Percentiles rank a stretch among this genome's conserved stretches.
Evolutionary conservation across 64 coral and sea anemone genomes (phyloP).

Genomic region (Porites lutea): DNA sequence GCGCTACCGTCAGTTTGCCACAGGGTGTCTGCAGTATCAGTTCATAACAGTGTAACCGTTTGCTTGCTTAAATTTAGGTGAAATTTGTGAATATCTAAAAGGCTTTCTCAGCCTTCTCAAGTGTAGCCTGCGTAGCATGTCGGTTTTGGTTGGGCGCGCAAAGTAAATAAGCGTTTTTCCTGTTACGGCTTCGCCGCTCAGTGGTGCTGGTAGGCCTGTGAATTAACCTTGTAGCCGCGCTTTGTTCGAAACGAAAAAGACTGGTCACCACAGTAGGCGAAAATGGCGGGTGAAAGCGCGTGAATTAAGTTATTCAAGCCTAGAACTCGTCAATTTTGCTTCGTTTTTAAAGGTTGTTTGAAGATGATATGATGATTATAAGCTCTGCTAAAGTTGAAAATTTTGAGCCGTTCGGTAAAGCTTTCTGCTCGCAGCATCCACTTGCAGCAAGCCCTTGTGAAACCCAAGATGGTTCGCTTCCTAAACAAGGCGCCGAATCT

Average conservation of each 20-base stretch:
- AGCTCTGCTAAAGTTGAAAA: constrained; percentile 21
- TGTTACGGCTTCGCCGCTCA: too few species aligned
- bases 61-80: too few species aligned
- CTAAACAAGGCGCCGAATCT: background rate
- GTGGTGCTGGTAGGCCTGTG: too few species aligned
- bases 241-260: background rate
- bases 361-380: background rate
- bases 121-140: too few species aligned
- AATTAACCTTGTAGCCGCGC: too few species aligned
- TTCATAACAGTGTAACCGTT: too few species aligned
- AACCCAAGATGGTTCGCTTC: background rate
- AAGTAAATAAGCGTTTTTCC: too few species aligned
- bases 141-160: too few species aligned
- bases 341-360: background rate
- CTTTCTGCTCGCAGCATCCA: constrained; percentile 26
- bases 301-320: background rate
- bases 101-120: too few species aligned
- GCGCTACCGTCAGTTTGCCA: too few species aligned
- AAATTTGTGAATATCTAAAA: too few species aligned
- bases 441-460: background rate
- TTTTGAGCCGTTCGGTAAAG: constrained; percentile 42
- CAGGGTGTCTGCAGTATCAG: too few species aligned
- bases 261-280: constrained; percentile 22
- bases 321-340: background rate
- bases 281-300: background rate